A percentile compares a stretch with the other conserved stretches of the same genome.
phyloP scores from a whole-genome alignment of 1,140 invertebrate genomes.

The Littorina saxatilis region DNA sequence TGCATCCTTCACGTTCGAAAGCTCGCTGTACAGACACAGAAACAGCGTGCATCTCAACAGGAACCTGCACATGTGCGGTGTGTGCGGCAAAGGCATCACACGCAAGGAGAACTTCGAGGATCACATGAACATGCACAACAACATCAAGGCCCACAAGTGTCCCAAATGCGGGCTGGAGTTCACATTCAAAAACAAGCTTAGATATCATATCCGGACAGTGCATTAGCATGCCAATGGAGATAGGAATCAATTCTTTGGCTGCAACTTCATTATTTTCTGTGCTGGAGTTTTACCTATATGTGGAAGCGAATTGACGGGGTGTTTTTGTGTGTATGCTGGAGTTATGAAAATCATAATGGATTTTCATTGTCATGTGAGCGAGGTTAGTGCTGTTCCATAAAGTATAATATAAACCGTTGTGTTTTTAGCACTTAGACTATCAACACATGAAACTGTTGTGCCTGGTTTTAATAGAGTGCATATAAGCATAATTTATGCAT shows the following conservation, averaged over 20 bases:
- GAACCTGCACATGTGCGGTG: slow-evolving; percentile 13
- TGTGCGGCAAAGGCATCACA: slow-evolving; percentile 25
- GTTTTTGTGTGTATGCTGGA: not conserved
- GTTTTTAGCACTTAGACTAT: too few relatives aligned
- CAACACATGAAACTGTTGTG: too few relatives aligned
- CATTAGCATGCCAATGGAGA: not conserved
- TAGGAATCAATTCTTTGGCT: not conserved
- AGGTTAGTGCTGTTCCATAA: not conserved
- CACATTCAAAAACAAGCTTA: slow-evolving; percentile 27
- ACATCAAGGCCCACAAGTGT: slow-evolving; percentile 27
- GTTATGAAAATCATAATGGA: too few relatives aligned
- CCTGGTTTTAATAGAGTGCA: too few relatives aligned
- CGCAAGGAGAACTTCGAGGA: slow-evolving; percentile 25
- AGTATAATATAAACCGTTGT: too few relatives aligned
- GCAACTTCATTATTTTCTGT: not conserved
- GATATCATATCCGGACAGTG: not conserved
- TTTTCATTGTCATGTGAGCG: not conserved
- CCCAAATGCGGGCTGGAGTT: slow-evolving; percentile 7
- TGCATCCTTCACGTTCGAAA: slow-evolving; percentile 16
- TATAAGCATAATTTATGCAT: too few relatives aligned
- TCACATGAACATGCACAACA: slow-evolving; percentile 35
- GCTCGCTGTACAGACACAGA: slow-evolving; percentile 11
- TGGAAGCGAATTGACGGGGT: not conserved
- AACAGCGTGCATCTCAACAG: slow-evolving; percentile 28
- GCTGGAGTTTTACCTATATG: not conserved